phyloP scores from a whole-genome alignment of 2,888 invertebrate genomes.

The Dinocampus coccinellae region DNA sequence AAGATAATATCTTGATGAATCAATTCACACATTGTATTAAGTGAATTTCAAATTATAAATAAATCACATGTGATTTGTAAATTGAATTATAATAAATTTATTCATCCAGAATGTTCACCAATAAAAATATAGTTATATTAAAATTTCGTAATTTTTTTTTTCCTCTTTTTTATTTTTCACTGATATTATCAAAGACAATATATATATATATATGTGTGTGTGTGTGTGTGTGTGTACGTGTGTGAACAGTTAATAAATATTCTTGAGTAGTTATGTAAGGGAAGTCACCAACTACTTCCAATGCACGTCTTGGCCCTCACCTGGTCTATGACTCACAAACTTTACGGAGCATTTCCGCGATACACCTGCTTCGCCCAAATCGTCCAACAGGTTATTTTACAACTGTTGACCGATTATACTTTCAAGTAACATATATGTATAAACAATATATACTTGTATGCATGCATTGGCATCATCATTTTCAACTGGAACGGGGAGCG shows the following conservation, averaged over 20 bases:
- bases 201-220: too few relatives aligned
- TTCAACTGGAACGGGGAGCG: conserved; percentile 57
- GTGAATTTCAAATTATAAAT: too few relatives aligned
- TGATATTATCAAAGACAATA: too few relatives aligned
- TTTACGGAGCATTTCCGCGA: conserved; percentile 50
- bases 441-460: neutral
- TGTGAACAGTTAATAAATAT: too few relatives aligned
- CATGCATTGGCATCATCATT: conserved; percentile 21
- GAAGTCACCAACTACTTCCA: conserved; percentile 35
- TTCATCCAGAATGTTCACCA: too few relatives aligned
- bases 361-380: conserved; percentile 58
- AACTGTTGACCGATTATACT: conserved; percentile 20
- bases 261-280: too few relatives aligned
- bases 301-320: conserved; percentile 51
- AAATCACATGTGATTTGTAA: too few relatives aligned
- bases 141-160: too few relatives aligned
- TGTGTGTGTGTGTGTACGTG: too few relatives aligned
- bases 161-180: too few relatives aligned
- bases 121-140: too few relatives aligned
- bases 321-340: conserved; percentile 63
- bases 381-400: conserved; percentile 35
- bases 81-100: too few relatives aligned
- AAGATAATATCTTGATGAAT: conserved; percentile 1
- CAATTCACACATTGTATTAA: conserved; percentile 4
- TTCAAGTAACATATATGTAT: neutral